Base-by-base conservation (phyloP, 2,797 vertebrate genomes). In the Buphagus erythrorhynchus region DNA sequence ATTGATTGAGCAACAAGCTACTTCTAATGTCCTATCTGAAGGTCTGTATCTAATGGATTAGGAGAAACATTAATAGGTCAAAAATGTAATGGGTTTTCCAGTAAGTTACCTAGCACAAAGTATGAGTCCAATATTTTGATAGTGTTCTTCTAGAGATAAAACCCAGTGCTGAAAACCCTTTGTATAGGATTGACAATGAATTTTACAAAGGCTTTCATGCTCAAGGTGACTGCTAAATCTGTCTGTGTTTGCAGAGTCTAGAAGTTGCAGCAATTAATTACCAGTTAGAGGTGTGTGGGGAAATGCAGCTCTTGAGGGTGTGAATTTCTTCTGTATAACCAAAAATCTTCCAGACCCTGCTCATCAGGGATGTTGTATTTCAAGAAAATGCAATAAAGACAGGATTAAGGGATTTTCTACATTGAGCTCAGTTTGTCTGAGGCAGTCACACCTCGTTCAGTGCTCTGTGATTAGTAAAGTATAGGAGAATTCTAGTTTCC, bases 1-100 rank as follows among this genome's bases (percentile, higher is more conserved):
- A 96, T 96, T 97, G 97, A 97, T 97, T 93, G 97, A 97, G 85
- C 87, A 97, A 72, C 43, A 96, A 95, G 88, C 87, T 94, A 86
- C 88, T 95, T 45, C 28, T 59, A 11, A 51, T 68, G 62, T 80
- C 85, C 93, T 87, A 63, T 95, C 25, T 42, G 78, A 87, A 86
- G 85, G 86, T 91, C 85, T 81, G 0, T 71, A 55, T 61, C 49
- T 49, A 68, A 80, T 67, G 40, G 61, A 54, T 86, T 79, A 87
- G 85, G 63, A 86, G 82, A 55, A 93, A 81, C 57, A 10, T 55
- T 43, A 40, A 11, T 40, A 51, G 24, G 52, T 79, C 13, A 72
- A 78, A 81, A 59, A 55, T 83, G 6, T 45, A n/a, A 57, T 49
- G 79, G 46, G 3, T 57, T 81, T 93, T 62, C 45, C 36, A 58